These are phyloP conservation scores for Hylia prasina DNA, from an alignment of 2,113 vertebrate species.

Conservation along the genomic window DNA sequence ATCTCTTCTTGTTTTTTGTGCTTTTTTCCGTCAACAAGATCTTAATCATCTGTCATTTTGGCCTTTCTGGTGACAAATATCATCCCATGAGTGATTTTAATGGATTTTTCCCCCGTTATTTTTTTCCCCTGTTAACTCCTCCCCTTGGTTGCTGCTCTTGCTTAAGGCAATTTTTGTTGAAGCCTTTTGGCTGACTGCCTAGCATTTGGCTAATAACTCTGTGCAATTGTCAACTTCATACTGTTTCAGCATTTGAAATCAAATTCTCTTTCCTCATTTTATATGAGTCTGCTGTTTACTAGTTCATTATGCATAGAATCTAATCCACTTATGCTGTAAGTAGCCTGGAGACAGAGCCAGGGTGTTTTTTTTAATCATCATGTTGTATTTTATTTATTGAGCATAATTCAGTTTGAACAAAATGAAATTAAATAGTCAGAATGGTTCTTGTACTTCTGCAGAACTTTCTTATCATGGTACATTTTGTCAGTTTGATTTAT, in stretches of 20 bases:
- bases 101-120: not conserved
- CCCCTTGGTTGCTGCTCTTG: not conserved
- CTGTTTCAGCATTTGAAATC: conserved; percentile 7
- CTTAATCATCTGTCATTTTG: conserved; percentile 19
- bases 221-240: conserved; percentile 9
- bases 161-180: conserved; percentile 43
- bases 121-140: not conserved
- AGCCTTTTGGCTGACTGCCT: conserved; percentile 27
- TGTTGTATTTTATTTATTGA: conserved; percentile 47
- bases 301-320: not conserved
- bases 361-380: not conserved
- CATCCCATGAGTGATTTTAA: not conserved
- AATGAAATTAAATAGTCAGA: conserved; percentile 4
- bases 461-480: conserved; percentile 21
- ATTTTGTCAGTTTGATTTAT: conserved; percentile 51
- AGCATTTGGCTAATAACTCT: conserved; percentile 40
- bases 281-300: conserved; percentile 18
- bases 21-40: not conserved
- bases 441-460: not conserved
- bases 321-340: conserved; percentile 40
- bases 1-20: not conserved
- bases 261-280: not conserved
- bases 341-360: not conserved
- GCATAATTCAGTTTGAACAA: not conserved
- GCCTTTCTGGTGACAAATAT: conserved; percentile 4